Evolutionary conservation across 2,113 vertebrate species (phyloP), one percentile per base, ranked within the genome.

Genomic region (Cathartes aura): DNA sequence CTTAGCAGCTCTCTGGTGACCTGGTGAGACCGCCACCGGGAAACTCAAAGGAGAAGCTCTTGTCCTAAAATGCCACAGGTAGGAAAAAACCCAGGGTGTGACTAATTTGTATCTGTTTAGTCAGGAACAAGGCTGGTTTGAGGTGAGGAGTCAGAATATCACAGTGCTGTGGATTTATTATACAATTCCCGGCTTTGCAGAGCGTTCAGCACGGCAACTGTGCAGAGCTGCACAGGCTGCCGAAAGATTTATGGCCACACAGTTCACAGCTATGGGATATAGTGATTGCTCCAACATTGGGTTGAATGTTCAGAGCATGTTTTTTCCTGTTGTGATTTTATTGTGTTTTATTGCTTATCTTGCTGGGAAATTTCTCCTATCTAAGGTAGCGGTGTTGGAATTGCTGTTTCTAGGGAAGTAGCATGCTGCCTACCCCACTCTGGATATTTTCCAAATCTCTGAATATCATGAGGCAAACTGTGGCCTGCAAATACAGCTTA

Each of bases 121-220:
- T 20, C 0, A 0, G 48, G 36, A 86, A 15, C 4, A 32, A 48
- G 32, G 19, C 36, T 88, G 24, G 11, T 40, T 42, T 66, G 70
- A 82, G 74, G 53, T 0, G 4, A 55, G 68, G 24, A 55, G 13
- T 45, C n/a, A 45, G 52, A 50, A 7, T 11, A 30, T 40, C 26
- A 22, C 58, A 36, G 48, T 0, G 0, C 27, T 38, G 45, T 10
- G 71, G 70, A 4, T 82, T 70, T 70, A 2, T 62, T 26, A 5
- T 4, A 3, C 5, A 60, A 15, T 76, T 83, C 66, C 16, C 4
- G 6, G 43, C 30, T 60, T 42, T 75, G 80, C 9, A 29, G 58
- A 81, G 12, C 11, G 0, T 15, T 66, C 27, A 27, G 38, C 38
- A 62, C 0, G 0, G 50, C 7, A 11, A 15, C 66, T 2, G 1